A percentile compares a stretch with the other conserved stretches of the same genome.
phyloP scores from a whole-genome alignment of 2,888 invertebrate genomes.

The Leptogaster cylindrica region DNA sequence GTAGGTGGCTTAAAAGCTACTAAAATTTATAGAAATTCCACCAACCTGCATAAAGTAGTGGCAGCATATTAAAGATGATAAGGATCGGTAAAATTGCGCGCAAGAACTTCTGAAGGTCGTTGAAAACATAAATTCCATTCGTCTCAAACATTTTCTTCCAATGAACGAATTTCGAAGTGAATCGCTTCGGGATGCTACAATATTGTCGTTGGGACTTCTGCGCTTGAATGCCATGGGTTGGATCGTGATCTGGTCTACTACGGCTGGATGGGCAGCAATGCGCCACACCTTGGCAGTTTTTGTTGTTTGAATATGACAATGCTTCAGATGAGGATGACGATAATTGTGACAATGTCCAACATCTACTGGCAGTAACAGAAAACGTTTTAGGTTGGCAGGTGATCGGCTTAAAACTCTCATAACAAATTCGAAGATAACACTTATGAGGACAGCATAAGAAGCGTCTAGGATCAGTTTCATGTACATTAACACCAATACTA shows the following conservation, averaged over 20 bases:
- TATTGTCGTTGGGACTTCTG: constrained; percentile 33
- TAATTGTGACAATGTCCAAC: constrained; percentile 35
- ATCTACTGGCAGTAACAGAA: constrained; percentile 45
- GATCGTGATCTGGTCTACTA: constrained; percentile 10
- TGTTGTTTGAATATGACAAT: constrained; percentile 29
- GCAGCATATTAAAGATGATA: constrained; percentile 62
- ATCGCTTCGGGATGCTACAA: constrained; percentile 15
- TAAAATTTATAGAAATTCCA: neutral
- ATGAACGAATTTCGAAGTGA: constrained; percentile 38
- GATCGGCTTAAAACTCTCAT: constrained; percentile 46
- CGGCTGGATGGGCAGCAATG: constrained; percentile 19
- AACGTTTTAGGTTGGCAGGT: constrained; percentile 43
- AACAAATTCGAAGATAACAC: constrained; percentile 45
- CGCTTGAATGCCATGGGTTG: neutral
- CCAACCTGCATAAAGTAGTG: constrained; percentile 57
- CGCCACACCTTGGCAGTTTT: constrained; percentile 22
- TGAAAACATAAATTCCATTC: constrained; percentile 51
- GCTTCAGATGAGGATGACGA: constrained; percentile 36
- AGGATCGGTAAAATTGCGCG: constrained; percentile 59
- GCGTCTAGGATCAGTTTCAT: constrained; percentile 33
- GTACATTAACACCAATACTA: constrained; percentile 36
- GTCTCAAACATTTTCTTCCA: constrained; percentile 39
- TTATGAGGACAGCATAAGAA: constrained; percentile 43
- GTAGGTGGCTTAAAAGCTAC: neutral
- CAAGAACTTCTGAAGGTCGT: constrained; percentile 58